Evolutionary conservation across 2,797 vertebrate genomes (phyloP).

Genomic region (Meda fulgida): DNA sequence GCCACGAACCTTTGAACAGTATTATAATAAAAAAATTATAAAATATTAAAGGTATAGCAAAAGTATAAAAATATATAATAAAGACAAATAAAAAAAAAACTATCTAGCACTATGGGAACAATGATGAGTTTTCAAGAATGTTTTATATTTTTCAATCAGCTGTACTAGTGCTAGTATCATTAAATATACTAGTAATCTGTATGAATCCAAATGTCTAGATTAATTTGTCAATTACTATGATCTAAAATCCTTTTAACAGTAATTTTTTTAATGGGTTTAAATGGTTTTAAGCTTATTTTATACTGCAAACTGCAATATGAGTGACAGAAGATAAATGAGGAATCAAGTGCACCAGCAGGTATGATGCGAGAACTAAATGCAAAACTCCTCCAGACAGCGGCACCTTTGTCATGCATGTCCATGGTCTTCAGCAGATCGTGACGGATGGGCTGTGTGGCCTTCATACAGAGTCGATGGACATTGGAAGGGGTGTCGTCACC

Average conservation of each 20-base stretch:
- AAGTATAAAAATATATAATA: neutral
- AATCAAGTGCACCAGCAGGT: neutral
- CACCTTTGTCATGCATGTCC: slow-evolving; percentile 88
- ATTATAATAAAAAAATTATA: neutral
- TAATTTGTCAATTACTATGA: neutral
- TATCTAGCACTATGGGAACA: neutral
- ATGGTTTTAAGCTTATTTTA: neutral
- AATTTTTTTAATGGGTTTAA: neutral
- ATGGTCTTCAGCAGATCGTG: slow-evolving; percentile 84
- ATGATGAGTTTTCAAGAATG: too few relatives aligned
- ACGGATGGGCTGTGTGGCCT: slow-evolving; percentile 88
- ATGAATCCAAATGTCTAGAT: too few relatives aligned
- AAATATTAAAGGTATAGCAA: neutral
- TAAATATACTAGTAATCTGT: neutral
- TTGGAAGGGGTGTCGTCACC: slow-evolving; percentile 92
- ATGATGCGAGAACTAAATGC: neutral
- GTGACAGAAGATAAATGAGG: neutral
- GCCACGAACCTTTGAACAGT: neutral
- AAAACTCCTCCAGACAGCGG: neutral
- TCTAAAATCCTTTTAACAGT: neutral
- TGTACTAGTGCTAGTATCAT: neutral
- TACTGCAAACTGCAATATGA: neutral
- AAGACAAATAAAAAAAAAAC: neutral
- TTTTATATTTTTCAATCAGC: neutral
- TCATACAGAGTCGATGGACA: slow-evolving; percentile 88